Percentiles rank a stretch among this genome's conserved stretches.
Evolutionary conservation across 2,888 invertebrate genomes (phyloP).

Genomic region (Cloeon dipterum): DNA sequence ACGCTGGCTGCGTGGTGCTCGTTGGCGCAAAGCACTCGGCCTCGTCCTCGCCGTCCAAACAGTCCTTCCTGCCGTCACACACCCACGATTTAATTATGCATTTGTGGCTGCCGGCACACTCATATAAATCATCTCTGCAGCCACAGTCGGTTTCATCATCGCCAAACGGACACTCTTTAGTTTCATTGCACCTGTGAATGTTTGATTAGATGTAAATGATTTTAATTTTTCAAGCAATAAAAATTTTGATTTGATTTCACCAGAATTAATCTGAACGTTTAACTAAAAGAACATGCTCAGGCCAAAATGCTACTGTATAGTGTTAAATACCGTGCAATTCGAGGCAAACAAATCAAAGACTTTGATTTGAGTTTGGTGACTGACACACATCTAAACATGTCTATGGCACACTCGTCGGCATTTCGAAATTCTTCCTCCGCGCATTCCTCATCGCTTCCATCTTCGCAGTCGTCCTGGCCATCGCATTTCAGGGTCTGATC

Average conservation of each 20-base stretch:
- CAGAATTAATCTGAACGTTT: too few relatives aligned
- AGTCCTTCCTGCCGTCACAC: slow-evolving; percentile 17
- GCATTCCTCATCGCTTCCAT: slow-evolving; percentile 17
- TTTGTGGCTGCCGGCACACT: too few relatives aligned
- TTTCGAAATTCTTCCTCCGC: not conserved
- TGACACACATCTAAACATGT: too few relatives aligned
- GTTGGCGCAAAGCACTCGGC: slow-evolving; percentile 18
- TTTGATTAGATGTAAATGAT: too few relatives aligned
- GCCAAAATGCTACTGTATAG: too few relatives aligned
- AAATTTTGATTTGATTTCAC: too few relatives aligned
- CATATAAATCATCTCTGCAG: slow-evolving; percentile 17
- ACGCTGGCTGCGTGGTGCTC: not conserved
- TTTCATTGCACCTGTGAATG: slow-evolving; percentile 32
- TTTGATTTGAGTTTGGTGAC: too few relatives aligned
- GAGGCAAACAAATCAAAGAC: too few relatives aligned
- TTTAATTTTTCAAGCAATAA: too few relatives aligned
- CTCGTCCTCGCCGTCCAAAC: not conserved
- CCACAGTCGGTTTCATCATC: slow-evolving; percentile 35
- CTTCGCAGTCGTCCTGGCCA: slow-evolving; percentile 14
- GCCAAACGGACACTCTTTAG: slow-evolving; percentile 40
- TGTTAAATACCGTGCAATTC: too few relatives aligned
- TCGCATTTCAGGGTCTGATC: slow-evolving; percentile 9
- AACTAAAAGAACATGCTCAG: too few relatives aligned
- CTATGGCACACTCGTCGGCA: not conserved
- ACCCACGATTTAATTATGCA: slow-evolving; percentile 18